Percentiles rank a stretch among this genome's conserved stretches.
These are phyloP conservation scores for Prietella phreatophila DNA, from an alignment of 2,113 vertebrate genomes.

Conservation along the genomic window DNA sequence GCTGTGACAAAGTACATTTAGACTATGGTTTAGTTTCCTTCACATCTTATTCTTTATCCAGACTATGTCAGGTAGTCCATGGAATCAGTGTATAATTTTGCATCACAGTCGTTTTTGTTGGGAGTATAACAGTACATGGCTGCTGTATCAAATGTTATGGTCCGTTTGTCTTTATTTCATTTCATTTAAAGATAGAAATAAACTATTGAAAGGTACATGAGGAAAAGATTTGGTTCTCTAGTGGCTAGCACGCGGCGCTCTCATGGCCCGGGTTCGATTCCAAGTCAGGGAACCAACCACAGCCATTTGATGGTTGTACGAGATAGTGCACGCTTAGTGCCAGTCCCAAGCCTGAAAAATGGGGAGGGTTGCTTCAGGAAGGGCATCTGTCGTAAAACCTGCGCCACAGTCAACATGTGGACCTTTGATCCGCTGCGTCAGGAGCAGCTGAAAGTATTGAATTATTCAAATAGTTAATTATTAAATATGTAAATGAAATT, in stretches of 20 bases:
- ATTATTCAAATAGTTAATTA: background rate
- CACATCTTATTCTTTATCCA: background rate
- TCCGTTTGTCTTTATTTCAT: background rate
- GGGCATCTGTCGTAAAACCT: no score
- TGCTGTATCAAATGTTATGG: background rate
- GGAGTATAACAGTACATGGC: background rate
- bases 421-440: no score
- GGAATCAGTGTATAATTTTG: background rate
- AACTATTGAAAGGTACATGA: background rate
- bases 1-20: conserved; percentile 26
- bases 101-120: background rate
- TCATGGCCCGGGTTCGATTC: no score
- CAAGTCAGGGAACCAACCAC: no score
- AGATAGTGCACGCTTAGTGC: no score
- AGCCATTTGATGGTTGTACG: no score
- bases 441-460: no score
- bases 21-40: background rate
- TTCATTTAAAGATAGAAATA: background rate
- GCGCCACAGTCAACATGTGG: no score
- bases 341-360: background rate
- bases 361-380: no score
- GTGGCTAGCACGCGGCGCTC: no score
- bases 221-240: background rate
- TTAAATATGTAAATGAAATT: background rate
- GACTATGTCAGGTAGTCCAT: background rate